Conservation (phyloP, 2,888 invertebrate species). For the Gastrophysa polygoni region DNA sequence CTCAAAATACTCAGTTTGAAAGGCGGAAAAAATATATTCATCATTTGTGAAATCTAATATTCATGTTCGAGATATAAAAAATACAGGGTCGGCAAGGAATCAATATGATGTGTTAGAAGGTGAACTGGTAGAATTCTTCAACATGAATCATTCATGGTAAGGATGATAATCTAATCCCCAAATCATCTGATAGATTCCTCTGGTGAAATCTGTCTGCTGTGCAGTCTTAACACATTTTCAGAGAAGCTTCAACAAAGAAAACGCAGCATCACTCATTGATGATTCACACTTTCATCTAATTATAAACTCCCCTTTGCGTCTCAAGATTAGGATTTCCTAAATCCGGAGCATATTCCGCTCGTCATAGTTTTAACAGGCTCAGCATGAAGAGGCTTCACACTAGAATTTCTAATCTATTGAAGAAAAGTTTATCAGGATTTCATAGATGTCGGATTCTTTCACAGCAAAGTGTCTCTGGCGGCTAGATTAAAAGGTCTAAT, state of each 20-base stretch:
- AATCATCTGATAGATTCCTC: too few relatives aligned
- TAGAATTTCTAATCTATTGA: not conserved
- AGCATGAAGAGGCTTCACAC: not conserved
- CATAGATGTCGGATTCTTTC: constrained; percentile 4
- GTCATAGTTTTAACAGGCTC: not conserved
- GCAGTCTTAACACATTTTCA: not conserved
- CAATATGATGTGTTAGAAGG: too few relatives aligned
- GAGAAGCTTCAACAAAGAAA: not conserved
- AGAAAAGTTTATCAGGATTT: constrained; percentile 7
- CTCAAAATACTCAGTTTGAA: too few relatives aligned
- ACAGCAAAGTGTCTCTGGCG: not conserved
- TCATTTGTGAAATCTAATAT: too few relatives aligned
- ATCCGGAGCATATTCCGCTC: not conserved
- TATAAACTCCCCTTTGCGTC: not conserved
- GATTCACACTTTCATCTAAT: not conserved
- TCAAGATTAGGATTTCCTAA: not conserved
- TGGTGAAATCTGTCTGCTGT: too few relatives aligned
- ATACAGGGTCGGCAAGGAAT: too few relatives aligned
- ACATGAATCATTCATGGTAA: not conserved
- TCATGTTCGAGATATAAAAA: too few relatives aligned
- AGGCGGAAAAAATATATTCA: too few relatives aligned
- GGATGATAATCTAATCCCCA: not conserved
- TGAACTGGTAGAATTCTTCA: too few relatives aligned
- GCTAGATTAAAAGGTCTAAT: constrained; percentile 4
- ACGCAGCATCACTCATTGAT: not conserved